phyloP scores from a whole-genome alignment of 2,797 vertebrate species.

The Phaenicophaeus curvirostris region DNA sequence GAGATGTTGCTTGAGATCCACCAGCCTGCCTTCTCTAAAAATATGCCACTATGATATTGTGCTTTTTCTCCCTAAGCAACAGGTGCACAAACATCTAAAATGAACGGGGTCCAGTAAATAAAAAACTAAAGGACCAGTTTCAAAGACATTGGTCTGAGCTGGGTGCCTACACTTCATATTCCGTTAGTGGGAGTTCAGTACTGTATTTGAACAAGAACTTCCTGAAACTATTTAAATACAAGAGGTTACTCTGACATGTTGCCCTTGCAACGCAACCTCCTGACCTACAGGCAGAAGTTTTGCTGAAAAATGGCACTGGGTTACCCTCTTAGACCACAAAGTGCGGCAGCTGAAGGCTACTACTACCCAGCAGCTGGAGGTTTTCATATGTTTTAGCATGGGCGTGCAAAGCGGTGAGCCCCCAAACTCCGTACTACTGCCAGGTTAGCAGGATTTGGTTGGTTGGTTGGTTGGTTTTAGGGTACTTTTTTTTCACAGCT shows the following conservation, averaged over 20 bases:
- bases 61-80: not conserved
- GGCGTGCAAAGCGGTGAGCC: not conserved
- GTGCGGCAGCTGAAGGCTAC: not conserved
- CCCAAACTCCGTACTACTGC: not conserved
- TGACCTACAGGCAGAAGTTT: not conserved
- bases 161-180: not conserved
- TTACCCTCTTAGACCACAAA: not conserved
- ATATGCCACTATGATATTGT: not conserved
- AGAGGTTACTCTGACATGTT: not conserved
- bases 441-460: not conserved
- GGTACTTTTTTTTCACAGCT: not conserved
- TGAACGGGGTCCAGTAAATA: not conserved
- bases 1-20: not conserved
- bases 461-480: not conserved
- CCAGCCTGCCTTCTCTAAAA: not conserved
- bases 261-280: not conserved
- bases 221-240: not conserved
- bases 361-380: not conserved
- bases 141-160: not conserved
- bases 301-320: not conserved
- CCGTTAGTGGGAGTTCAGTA: not conserved
- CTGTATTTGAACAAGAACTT: not conserved
- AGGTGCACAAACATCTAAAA: not conserved
- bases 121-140: not conserved
- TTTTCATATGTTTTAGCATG: not conserved